These are phyloP conservation scores for Hylia prasina DNA, from an alignment of 2,113 vertebrate species.

Conservation along the genomic window DNA sequence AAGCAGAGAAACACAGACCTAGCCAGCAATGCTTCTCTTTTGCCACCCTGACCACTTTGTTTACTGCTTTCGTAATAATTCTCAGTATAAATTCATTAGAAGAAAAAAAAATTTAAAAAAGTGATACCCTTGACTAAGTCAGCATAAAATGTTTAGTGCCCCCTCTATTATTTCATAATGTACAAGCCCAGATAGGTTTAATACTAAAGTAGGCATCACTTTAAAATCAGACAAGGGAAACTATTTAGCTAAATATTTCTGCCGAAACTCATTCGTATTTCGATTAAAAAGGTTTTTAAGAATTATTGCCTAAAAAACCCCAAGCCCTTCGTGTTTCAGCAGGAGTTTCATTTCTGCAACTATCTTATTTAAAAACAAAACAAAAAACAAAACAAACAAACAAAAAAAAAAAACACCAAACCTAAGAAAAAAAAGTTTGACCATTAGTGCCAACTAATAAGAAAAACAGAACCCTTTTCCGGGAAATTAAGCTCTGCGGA, in stretches of 20 bases:
- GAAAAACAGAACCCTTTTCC: constrained; percentile 25
- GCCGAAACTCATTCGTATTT: neutral
- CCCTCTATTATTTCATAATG: neutral
- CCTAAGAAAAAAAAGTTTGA: constrained; percentile 37
- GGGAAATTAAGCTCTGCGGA: constrained; percentile 2
- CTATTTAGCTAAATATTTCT: neutral
- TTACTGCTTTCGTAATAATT: neutral
- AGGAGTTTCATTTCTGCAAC: neutral
- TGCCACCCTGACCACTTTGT: neutral
- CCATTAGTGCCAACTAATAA: neutral
- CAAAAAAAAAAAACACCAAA: neutral
- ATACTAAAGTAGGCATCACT: neutral
- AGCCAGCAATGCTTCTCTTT: neutral
- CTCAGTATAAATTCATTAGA: neutral
- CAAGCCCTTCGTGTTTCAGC: neutral
- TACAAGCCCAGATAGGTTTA: neutral
- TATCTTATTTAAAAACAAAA: neutral
- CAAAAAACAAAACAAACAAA: neutral
- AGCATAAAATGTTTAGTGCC: neutral
- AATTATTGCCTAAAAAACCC: neutral
- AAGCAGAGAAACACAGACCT: neutral
- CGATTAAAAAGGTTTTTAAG: neutral
- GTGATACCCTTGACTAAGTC: neutral
- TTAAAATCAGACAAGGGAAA: neutral
- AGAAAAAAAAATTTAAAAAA: neutral